Base-by-base conservation (phyloP, 1,140 invertebrate species). In the Ephestia elutella region DNA sequence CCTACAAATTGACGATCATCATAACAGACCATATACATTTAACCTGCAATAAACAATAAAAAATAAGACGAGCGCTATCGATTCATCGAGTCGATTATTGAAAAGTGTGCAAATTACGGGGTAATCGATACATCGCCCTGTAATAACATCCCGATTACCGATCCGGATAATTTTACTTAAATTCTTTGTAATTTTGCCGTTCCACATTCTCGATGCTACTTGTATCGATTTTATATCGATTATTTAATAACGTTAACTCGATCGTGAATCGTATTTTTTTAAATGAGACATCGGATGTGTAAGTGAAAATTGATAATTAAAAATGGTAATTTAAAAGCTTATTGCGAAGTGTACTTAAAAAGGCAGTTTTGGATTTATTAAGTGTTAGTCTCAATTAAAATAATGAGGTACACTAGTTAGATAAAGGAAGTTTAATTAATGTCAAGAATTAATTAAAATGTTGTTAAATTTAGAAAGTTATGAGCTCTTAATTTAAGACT, bases 41-140 rank as follows among this genome's bases (percentile, higher is more conserved):
- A 53, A 53, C 18, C 17, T 2, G 15, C 57, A 38, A 59, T 59
- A 59, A 59, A 59, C 53, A 49, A 5, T 28, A n/a, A 54, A 19
- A 50, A 50, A n/a, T n/a, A 49, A 49, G 18, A 59, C 53, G 38
- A 49, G 48, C 50, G 17, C 32, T 54, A 59, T 59, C 57, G 50
- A 25, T 25, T 54, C 50, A 59, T 30, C 19, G 51, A 13, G 18
- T 19, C 69, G 69, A 71, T 71, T 71, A 71, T 71, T 71, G 69
- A 71, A 71, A 71, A 68, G 69, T 65, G 68, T 63, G 65, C 66
- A 71, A 71, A 71, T 71, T 71, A 71, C 56, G 63, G 57, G 63
- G 59, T 60, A 54, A 66, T 70, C 64, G 61, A 63, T 70, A 62
- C 51, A 56, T 25, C 50, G 53, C 32, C 21, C 53, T 30, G 62